phyloP scores from a whole-genome alignment of 1,140 invertebrate species.

The Solenopsis invicta region DNA sequence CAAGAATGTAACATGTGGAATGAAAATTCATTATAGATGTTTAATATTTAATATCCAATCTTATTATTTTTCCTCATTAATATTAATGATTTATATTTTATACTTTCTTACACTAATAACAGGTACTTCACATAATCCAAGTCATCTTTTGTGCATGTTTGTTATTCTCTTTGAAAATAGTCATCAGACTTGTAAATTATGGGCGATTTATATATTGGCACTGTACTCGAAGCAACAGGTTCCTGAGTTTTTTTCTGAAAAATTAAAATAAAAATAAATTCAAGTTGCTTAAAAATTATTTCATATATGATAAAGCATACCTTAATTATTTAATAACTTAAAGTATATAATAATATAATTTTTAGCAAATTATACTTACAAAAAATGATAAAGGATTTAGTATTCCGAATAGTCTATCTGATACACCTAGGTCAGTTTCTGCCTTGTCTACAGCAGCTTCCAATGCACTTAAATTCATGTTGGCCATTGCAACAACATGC shows the following conservation, averaged over 20 bases:
- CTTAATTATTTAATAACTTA: constrained; percentile 14
- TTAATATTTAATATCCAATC: not conserved
- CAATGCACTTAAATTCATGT: constrained; percentile 74
- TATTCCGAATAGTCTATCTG: constrained; percentile 79
- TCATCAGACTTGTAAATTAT: constrained; percentile 77
- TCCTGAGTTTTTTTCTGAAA: constrained; percentile 78
- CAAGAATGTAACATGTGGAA: not conserved
- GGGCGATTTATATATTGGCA: constrained; percentile 65
- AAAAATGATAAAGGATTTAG: constrained; percentile 79
- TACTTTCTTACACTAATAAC: constrained; percentile 5
- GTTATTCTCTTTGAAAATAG: constrained; percentile 73
- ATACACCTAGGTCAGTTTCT: constrained; percentile 78
- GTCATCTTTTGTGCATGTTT: not conserved
- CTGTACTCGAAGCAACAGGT: constrained; percentile 40
- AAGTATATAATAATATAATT: not conserved
- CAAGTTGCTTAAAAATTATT: not conserved
- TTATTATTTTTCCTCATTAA: not conserved
- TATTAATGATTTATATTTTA: not conserved
- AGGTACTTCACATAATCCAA: not conserved
- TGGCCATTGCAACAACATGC: constrained; percentile 77
- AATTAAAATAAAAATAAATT: not conserved
- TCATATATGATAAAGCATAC: not conserved
- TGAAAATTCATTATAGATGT: constrained; percentile 7
- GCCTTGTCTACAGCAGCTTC: constrained; percentile 79
- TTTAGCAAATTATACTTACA: constrained; percentile 59